Percentiles rank a stretch among this genome's conserved stretches.
Conservation (phyloP, 1,140 invertebrate species). For the Tachypleus tridentatus region DNA sequence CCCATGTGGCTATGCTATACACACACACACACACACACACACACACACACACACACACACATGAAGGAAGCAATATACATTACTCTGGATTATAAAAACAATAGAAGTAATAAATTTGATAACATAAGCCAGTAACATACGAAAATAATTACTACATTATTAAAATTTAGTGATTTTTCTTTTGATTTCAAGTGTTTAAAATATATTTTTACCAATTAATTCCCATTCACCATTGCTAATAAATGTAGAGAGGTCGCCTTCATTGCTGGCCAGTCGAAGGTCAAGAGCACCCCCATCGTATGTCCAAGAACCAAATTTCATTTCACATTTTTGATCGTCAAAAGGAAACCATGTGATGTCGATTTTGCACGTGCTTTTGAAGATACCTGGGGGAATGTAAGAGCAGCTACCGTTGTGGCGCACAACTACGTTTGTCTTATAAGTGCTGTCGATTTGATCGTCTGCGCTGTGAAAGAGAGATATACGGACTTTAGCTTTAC, state of each 20-base stretch:
- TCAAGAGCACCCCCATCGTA: slow-evolving; percentile 88
- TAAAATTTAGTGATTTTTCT: not conserved
- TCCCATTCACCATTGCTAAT: slow-evolving; percentile 98
- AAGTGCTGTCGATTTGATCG: slow-evolving; percentile 95
- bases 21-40: too few species aligned
- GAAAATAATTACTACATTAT: too few species aligned
- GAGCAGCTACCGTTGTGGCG: slow-evolving; percentile 85
- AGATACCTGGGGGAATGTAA: slow-evolving; percentile 96
- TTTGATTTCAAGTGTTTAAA: too few species aligned
- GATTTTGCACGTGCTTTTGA: slow-evolving; percentile 98
- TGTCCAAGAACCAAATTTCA: slow-evolving; percentile 97
- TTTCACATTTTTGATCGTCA: slow-evolving; percentile 93
- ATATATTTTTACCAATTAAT: slow-evolving; percentile 60
- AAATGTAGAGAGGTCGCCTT: slow-evolving; percentile 85
- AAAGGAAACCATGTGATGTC: slow-evolving; percentile 99
- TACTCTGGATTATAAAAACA: too few species aligned
- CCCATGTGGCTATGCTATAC: too few species aligned
- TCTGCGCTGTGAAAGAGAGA: slow-evolving; percentile 61
- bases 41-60: too few species aligned
- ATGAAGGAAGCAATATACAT: too few species aligned
- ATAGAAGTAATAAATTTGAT: too few species aligned
- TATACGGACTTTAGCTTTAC: too few species aligned
- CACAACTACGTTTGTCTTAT: slow-evolving; percentile 93
- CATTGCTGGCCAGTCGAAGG: slow-evolving; percentile 76
- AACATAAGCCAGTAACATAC: too few species aligned